Base-by-base conservation (phyloP, 2,888 invertebrate genomes). In the Petrolisthes manimaculis region DNA sequence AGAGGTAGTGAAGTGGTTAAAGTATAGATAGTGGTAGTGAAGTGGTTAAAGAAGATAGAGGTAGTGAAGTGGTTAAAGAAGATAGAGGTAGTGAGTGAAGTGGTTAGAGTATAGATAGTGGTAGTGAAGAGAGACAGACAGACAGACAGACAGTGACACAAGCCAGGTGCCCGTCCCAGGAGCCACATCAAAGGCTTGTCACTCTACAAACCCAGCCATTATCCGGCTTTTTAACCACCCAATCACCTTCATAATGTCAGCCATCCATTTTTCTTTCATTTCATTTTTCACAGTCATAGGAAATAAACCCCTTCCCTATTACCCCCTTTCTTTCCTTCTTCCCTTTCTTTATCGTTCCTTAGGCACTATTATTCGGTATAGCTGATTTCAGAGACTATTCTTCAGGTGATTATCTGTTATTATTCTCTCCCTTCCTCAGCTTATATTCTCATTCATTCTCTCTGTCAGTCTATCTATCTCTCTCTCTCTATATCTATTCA, bases 101-200 rank as follows among this genome's bases (percentile, higher is more conserved):
- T 61, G 18, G 12, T 61, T 61, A 61, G 61, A 18, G 61, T 61
- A 61, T 12, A 61, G 6, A 18, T 61, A 61, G 18, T 61, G 18
- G 61, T 61, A 61, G 12, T 61, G 61, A 3, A 61, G 61, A 9
- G 1, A 18, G 18, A 61, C 9, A 61, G 9, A 18, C 12, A 61
- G 18, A 61, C 9, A 18, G 61, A 71, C 6, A 71, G 71, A 6
- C 21, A 14, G 14, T 71, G 71, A 71, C 71, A 71, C 21, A n/a
- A 71, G 14, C 71, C 71, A 71, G 71, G 21, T 71, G 71, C 71
- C 71, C 37, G 14, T 71, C 71, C n/a, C 71, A 12, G 71, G 71
- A 18, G 14, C 71, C 21, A 14, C 14, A 6, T 71, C 71, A 71
- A 71, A 71, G 71, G 71, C 71, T 71, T 71, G 71, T 71, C 71